phyloP scores from a whole-genome alignment of 92 coral and sea anemone species.

The Galaxea fascicularis region DNA sequence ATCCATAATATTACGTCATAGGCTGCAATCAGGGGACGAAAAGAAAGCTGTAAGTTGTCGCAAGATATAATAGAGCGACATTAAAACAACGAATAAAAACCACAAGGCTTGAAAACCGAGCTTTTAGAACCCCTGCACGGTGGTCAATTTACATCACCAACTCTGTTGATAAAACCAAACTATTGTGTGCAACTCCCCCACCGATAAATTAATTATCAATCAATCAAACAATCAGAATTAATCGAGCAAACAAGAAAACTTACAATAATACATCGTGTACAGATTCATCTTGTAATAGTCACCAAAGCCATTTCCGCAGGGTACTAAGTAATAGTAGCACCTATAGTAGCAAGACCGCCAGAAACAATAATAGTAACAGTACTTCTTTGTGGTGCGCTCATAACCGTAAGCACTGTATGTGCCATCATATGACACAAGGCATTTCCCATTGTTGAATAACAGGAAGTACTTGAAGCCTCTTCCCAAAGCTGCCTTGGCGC shows the following conservation, averaged over 20 bases:
- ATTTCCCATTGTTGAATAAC: conserved; percentile 28
- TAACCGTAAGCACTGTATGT: not conserved
- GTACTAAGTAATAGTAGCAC: conserved; percentile 4
- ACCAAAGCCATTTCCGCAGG: conserved; percentile 30
- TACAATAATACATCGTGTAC: not conserved
- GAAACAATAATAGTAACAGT: conserved; percentile 13
- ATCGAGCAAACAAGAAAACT: not conserved
- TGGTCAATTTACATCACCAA: too few species aligned
- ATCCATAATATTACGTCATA: conserved; percentile 27
- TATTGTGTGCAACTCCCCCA: too few species aligned
- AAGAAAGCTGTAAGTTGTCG: too few species aligned
- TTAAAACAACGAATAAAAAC: not conserved
- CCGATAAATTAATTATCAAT: not conserved
- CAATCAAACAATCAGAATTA: not conserved
- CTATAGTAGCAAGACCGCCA: not conserved
- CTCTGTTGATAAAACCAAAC: too few species aligned
- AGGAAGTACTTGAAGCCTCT: conserved; percentile 60
- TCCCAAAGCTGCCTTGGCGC: conserved; percentile 60
- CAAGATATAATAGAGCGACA: too few species aligned
- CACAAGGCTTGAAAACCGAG: not conserved
- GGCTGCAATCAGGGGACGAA: not conserved
- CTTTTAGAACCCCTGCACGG: too few species aligned
- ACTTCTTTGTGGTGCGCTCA: not conserved
- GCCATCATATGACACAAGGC: conserved; percentile 15
- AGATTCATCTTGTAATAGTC: not conserved